Evolutionary conservation across 1,140 invertebrate genomes (phyloP), one percentile per base, ranked within the genome.

Genomic region (Papilio glaucus): DNA sequence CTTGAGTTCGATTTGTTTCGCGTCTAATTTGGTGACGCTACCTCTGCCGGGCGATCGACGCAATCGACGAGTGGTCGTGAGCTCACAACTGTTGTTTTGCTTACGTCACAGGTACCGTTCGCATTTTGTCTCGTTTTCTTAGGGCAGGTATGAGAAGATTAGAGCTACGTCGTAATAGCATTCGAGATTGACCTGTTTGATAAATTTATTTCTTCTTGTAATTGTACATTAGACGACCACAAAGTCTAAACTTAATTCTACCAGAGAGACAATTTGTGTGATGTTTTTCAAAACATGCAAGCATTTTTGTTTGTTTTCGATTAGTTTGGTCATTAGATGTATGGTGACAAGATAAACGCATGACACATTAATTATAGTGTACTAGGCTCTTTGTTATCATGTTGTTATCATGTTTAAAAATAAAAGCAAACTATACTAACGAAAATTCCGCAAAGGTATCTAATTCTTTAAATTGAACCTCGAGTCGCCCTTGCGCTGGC

Each of bases 21-120:
- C 84, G 78, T 90, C 89, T 90, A 91, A 90, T 88, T 90, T 89
- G 87, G 89, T 91, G 89, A 91, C 89, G 89, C 79, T 71, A 80
- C 72, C 26, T 70, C 49, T 53, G 53, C 21, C 70, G 49, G 49
- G 9, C 41, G 61, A 71, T 76, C 76, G 68, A 84, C 84, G 79
- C 81, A 79, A 83, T 80, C 53, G 39, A 15, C 39, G 65, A 53
- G 42, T 37, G 41, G 72, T 76, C 72, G 76, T 82, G 21, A 65
- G 62, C 62, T 15, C 74, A 82, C 74, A 70, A 69, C 45, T 68
- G 21, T 26, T 24, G 68, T 72, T 72, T 21, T 37, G 24, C 15
- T 37, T 39, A 24, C 62, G 62, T 65, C 62, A 65, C 62, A 37
- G 62, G 37, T 65, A n/a, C 6, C 15, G 6, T 13, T 53, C 18